phyloP scores from a whole-genome alignment of 2,797 vertebrate species.

The Tauraco hartlaubi region DNA sequence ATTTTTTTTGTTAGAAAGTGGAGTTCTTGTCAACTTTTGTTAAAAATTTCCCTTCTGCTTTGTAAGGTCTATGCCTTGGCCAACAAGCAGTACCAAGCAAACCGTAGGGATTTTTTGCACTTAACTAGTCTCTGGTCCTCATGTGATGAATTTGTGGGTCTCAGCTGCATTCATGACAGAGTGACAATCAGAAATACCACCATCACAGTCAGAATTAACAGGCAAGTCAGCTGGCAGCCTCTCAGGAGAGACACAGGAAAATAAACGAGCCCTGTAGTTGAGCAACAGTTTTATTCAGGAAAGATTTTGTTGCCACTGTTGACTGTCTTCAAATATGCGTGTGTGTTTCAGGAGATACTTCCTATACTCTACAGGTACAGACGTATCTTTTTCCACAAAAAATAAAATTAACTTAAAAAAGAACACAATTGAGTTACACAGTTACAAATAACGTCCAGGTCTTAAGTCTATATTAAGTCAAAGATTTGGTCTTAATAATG shows the following conservation, averaged over 20 bases:
- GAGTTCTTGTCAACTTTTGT: background rate
- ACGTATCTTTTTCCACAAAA: background rate
- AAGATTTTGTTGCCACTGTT: background rate
- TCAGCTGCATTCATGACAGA: background rate
- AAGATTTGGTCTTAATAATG: background rate
- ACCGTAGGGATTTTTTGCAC: background rate
- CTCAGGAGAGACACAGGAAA: background rate
- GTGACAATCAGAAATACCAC: background rate
- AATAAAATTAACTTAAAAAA: background rate
- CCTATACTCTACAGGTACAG: background rate
- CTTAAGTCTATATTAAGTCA: background rate
- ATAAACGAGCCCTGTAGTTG: background rate
- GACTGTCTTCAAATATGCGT: background rate
- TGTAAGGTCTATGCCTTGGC: background rate
- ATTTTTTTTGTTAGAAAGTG: background rate
- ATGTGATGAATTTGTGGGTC: rapidly evolving
- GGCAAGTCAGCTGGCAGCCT: background rate
- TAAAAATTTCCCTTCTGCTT: background rate
- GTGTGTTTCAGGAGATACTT: background rate
- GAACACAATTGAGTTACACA: background rate
- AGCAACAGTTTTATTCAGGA: background rate
- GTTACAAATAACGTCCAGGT: background rate
- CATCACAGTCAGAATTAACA: background rate
- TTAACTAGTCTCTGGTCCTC: background rate
- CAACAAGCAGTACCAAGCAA: background rate